phyloP scores from a whole-genome alignment of 2,113 vertebrate genomes.

The Nycticorax nycticorax region DNA sequence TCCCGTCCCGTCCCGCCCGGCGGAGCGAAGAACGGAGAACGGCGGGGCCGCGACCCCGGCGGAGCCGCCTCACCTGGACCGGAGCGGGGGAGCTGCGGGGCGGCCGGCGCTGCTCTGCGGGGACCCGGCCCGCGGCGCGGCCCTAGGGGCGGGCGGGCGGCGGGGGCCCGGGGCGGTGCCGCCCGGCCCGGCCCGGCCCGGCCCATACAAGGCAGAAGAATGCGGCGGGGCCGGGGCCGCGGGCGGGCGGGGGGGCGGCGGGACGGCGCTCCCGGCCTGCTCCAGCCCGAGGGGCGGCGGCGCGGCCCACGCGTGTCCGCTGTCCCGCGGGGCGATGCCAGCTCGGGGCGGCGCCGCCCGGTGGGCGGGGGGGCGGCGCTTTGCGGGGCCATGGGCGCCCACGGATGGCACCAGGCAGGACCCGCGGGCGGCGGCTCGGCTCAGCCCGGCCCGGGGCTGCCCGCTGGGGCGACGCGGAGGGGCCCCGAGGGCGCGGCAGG shows the following conservation, averaged over 20 bases:
- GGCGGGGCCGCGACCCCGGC: neutral
- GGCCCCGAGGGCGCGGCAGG: neutral
- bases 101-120: neutral
- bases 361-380: accelerated
- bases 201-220: conserved; percentile 91
- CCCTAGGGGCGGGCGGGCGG: neutral
- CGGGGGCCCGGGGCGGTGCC: neutral
- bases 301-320: neutral
- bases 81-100: neutral
- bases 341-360: neutral
- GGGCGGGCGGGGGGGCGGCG: conserved; percentile 10
- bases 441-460: too few species aligned
- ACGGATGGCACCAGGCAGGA: neutral
- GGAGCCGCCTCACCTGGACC: neutral
- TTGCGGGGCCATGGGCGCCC: neutral
- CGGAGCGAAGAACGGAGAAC: too few species aligned
- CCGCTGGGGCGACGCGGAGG: too few species aligned
- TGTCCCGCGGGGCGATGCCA: neutral
- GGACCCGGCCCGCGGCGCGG: neutral
- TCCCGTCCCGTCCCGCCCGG: neutral
- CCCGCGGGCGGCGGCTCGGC: neutral
- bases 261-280: neutral
- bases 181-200: conserved; percentile 72
- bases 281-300: conserved; percentile 11
- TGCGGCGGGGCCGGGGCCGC: conserved; percentile 67